Conservation (phyloP, 2,113 vertebrate genomes). For the Dasyprocta punctata region DNA sequence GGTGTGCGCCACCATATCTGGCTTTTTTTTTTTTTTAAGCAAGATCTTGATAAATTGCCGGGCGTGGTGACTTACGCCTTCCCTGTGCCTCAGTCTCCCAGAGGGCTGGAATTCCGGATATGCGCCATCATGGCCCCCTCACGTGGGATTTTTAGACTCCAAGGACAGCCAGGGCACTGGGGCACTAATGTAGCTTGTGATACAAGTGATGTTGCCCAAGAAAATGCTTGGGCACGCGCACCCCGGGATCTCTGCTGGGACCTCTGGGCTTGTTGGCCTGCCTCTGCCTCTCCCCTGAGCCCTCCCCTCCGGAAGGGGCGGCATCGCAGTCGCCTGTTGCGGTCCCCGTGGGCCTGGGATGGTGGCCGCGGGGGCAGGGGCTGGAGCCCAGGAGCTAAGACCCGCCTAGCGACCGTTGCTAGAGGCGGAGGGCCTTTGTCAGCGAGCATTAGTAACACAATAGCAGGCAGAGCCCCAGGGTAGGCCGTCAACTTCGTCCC, state of each 20-base stretch:
- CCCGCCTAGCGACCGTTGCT: slow-evolving; percentile 68
- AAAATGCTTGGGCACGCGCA: background rate
- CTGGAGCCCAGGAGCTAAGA: slow-evolving; percentile 65
- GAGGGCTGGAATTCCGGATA: background rate
- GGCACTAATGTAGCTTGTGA: background rate
- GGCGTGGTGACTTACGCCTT: too few species aligned
- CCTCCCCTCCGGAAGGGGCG: background rate
- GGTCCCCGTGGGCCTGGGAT: background rate
- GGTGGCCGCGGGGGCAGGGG: slow-evolving; percentile 53
- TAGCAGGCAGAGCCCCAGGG: slow-evolving; percentile 47
- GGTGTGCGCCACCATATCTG: too few species aligned
- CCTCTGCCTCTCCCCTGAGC: background rate
- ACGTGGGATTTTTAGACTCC: background rate
- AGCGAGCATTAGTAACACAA: slow-evolving; percentile 63
- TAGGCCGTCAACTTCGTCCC: slow-evolving; percentile 54
- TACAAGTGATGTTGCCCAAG: background rate
- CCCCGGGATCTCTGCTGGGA: fast-evolving
- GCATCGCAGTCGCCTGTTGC: background rate
- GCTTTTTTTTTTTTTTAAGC: background rate
- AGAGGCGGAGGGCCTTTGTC: slow-evolving; percentile 67
- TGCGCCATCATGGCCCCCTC: background rate
- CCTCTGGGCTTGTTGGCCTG: fast-evolving
- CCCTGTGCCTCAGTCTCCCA: background rate
- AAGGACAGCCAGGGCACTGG: background rate
- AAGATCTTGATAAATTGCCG: background rate